A percentile compares a stretch with the other conserved stretches of the same genome.
Evolutionary conservation across 2,113 vertebrate species (phyloP).

Genomic region (Chauna torquata): DNA sequence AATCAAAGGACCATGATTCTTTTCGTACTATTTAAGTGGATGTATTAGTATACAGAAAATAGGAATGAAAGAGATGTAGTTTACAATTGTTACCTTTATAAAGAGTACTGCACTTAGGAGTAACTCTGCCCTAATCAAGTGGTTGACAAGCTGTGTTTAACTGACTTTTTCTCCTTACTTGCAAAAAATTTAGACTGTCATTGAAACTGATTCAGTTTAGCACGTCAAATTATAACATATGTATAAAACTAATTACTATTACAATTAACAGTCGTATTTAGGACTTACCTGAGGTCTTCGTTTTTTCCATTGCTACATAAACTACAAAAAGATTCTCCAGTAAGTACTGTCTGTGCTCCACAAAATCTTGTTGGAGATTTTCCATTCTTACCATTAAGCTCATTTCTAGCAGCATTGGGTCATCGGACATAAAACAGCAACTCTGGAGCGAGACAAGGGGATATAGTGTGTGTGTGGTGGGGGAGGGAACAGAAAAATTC

Average conservation of each 20-base stretch:
- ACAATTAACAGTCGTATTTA: background rate
- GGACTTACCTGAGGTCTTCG: conserved; percentile 74
- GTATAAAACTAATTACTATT: background rate
- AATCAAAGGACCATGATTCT: background rate
- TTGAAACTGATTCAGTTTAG: background rate
- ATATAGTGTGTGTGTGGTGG: background rate
- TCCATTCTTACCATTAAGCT: conserved; percentile 86
- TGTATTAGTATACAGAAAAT: background rate
- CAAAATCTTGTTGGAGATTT: conserved; percentile 83
- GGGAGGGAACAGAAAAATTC: background rate
- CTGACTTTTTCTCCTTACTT: background rate
- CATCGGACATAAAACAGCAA: conserved; percentile 85
- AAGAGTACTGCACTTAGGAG: background rate
- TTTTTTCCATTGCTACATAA: conserved; percentile 80
- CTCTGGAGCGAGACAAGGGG: conserved; percentile 76
- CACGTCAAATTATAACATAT: background rate
- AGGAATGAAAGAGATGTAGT: background rate
- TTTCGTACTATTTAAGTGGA: background rate
- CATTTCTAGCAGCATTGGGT: conserved; percentile 86
- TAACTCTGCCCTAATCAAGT: background rate
- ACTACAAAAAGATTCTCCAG: conserved; percentile 93
- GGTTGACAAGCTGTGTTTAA: background rate
- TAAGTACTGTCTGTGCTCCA: conserved; percentile 92
- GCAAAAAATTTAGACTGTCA: background rate
- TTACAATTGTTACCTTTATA: background rate